These are phyloP conservation scores for Ectropis grisescens DNA, from an alignment of 1,140 invertebrate species.

Conservation along the genomic window DNA sequence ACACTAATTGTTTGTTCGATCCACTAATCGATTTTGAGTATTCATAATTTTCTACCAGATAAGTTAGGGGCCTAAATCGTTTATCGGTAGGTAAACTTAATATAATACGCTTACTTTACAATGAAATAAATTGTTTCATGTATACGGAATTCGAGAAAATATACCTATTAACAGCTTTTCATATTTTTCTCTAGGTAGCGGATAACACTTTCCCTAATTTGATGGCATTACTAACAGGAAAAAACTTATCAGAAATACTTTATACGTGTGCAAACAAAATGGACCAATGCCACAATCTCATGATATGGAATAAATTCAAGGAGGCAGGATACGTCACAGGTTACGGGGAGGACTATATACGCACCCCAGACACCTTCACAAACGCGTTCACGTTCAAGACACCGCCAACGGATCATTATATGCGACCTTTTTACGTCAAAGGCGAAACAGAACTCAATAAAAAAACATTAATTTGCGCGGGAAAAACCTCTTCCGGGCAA, in stretches of 20 bases:
- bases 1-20: no score
- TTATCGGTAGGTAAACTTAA: no score
- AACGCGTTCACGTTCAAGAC: constrained; percentile 35
- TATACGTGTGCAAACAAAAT: constrained; percentile 69
- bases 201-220: constrained; percentile 89
- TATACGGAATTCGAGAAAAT: no score
- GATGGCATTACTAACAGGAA: constrained; percentile 81
- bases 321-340: constrained; percentile 54
- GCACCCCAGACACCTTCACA: constrained; percentile 45
- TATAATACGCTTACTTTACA: no score
- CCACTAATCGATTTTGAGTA: no score
- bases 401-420: constrained; percentile 81
- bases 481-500: constrained; percentile 71
- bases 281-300: constrained; percentile 47
- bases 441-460: constrained; percentile 55
- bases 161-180: no score
- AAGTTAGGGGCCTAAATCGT: no score
- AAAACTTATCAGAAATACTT: constrained; percentile 62
- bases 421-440: constrained; percentile 76
- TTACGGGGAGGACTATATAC: constrained; percentile 55
- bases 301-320: constrained; percentile 53
- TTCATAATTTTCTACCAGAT: no score
- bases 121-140: no score
- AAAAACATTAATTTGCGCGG: constrained; percentile 70
- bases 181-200: constrained; percentile 72